phyloP scores from a whole-genome alignment of 2,113 vertebrate species.

The Pseudorasbora parva region DNA sequence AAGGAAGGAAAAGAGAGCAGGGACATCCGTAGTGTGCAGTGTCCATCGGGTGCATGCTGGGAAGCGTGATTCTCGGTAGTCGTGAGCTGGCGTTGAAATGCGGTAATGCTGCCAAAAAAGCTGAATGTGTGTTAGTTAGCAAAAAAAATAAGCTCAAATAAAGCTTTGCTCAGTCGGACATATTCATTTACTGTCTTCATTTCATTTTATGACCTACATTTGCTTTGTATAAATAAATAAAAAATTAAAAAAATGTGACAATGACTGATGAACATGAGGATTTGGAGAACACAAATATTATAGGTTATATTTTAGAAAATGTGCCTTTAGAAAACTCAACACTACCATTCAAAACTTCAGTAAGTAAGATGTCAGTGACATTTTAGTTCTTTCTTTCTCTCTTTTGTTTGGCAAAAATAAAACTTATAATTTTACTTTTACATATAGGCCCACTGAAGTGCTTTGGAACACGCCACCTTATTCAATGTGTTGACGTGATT shows the following conservation, averaged over 20 bases:
- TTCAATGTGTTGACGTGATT: no score
- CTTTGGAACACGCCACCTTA: no score
- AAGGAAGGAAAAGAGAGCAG: slow-evolving; percentile 58
- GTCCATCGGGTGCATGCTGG: slow-evolving; percentile 62
- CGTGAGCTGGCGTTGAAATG: slow-evolving; percentile 47
- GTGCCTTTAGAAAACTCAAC: not conserved
- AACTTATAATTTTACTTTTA: no score
- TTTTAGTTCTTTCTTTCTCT: no score
- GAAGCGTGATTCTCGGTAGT: slow-evolving; percentile 55
- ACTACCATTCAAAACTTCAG: not conserved
- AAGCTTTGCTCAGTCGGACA: not conserved
- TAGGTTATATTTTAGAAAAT: not conserved
- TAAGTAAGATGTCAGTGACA: not conserved
- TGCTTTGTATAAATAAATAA: not conserved
- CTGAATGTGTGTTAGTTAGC: slow-evolving; percentile 50
- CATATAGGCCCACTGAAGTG: no score
- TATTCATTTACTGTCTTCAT: not conserved
- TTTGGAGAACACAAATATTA: not conserved
- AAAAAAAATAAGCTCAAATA: not conserved
- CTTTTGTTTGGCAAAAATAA: no score
- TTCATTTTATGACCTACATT: slow-evolving; percentile 20
- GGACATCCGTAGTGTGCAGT: slow-evolving; percentile 53
- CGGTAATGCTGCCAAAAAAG: slow-evolving; percentile 43
- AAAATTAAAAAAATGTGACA: not conserved
- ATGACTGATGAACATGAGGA: not conserved